A percentile compares a stretch with the other conserved stretches of the same genome.
phyloP scores from a whole-genome alignment of 2,888 invertebrate genomes.

The Aphelenchoides bicaudatus region DNA sequence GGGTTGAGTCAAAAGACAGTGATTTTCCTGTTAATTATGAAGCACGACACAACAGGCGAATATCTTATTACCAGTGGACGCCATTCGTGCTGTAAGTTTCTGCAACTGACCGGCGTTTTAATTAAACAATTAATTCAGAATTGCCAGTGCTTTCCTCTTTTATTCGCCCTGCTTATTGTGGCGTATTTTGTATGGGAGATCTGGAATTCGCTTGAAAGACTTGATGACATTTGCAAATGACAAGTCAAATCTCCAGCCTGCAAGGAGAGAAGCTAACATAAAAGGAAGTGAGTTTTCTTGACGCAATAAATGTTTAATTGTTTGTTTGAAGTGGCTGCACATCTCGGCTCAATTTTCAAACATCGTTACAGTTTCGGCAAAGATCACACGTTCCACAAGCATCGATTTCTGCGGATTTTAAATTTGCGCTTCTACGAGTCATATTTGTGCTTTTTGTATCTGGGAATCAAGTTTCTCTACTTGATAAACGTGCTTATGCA shows the following conservation, averaged over 20 bases:
- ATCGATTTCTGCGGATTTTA: slow-evolving; percentile 48
- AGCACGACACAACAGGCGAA: slow-evolving; percentile 41
- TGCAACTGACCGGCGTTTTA: too few species aligned
- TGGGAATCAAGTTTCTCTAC: slow-evolving; percentile 55
- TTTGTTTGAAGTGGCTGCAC: too few species aligned
- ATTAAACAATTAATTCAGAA: slow-evolving; percentile 32
- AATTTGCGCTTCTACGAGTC: slow-evolving; percentile 59
- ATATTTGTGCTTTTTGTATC: slow-evolving; percentile 56
- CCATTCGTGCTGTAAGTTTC: neutral
- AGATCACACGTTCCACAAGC: slow-evolving; percentile 45
- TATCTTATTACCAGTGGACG: slow-evolving; percentile 52
- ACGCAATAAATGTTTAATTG: too few species aligned
- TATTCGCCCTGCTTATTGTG: slow-evolving; percentile 60
- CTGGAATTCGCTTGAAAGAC: slow-evolving; percentile 57
- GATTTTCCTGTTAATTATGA: slow-evolving; percentile 50
- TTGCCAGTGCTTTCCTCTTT: slow-evolving; percentile 60
- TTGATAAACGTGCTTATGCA: slow-evolving; percentile 54
- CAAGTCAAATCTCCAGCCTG: slow-evolving; percentile 54
- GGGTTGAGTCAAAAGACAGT: slow-evolving; percentile 52
- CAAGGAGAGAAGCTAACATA: slow-evolving; percentile 32
- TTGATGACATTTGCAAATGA: slow-evolving; percentile 59
- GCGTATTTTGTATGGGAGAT: slow-evolving; percentile 29
- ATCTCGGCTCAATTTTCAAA: slow-evolving; percentile 55
- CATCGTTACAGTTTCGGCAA: slow-evolving; percentile 51
- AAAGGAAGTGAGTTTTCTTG: too few species aligned